Percentiles rank a stretch among this genome's conserved stretches.
Conservation (phyloP, 2,113 vertebrate species). For the Morone saxatilis region DNA sequence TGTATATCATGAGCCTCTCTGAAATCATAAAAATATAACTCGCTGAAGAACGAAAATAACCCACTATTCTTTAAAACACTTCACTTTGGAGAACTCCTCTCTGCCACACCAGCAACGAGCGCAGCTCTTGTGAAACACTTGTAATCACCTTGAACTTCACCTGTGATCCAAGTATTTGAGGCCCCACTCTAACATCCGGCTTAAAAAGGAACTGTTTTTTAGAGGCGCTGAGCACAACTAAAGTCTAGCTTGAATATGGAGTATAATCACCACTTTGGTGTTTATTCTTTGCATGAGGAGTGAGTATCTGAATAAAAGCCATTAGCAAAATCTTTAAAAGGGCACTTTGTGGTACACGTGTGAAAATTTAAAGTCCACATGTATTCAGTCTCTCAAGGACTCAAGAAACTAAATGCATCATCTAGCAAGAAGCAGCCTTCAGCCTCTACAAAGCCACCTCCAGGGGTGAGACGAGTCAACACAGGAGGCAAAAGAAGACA, state of each 20-base stretch:
- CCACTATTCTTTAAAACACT: not conserved
- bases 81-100: slow-evolving; percentile 8
- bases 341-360: not conserved
- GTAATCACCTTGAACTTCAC: slow-evolving; percentile 57
- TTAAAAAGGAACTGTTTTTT: slow-evolving; percentile 28
- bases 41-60: not conserved
- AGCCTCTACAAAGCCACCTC: no score
- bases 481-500: slow-evolving; percentile 33
- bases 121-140: slow-evolving; percentile 22
- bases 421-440: not conserved
- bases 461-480: no score
- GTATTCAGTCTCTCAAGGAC: not conserved
- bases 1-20: slow-evolving; percentile 13
- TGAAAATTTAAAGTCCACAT: not conserved
- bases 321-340: slow-evolving; percentile 12
- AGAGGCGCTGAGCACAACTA: not conserved
- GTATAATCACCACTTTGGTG: not conserved
- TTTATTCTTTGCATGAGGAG: not conserved
- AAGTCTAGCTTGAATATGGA: slow-evolving; percentile 28
- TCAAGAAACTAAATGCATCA: slow-evolving; percentile 14
- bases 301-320: slow-evolving; percentile 15
- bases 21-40: slow-evolving; percentile 22
- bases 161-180: slow-evolving; percentile 36
- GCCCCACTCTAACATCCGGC: slow-evolving; percentile 10
- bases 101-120: not conserved